Conservation (phyloP, 2,888 invertebrate species). For the Apamea monoglypha region DNA sequence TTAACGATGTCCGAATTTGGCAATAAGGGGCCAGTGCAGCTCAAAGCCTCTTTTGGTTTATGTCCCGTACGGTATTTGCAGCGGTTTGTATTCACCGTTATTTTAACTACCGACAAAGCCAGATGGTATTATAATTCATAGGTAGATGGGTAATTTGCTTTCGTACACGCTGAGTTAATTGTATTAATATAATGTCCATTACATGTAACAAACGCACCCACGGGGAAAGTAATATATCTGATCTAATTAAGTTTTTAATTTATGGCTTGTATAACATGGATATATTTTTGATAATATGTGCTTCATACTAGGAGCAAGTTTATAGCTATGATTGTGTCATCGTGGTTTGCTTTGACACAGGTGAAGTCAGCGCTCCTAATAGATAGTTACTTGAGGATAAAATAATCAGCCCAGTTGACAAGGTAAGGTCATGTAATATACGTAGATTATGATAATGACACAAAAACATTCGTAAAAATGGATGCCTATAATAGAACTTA, state of each 20-base stretch:
- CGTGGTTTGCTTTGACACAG: constrained; percentile 66
- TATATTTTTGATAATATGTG: constrained; percentile 17
- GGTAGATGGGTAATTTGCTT: constrained; percentile 61
- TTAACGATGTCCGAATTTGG: constrained; percentile 66
- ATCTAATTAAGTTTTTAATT: constrained; percentile 49
- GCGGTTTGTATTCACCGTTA: constrained; percentile 85
- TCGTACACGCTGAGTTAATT: constrained; percentile 36
- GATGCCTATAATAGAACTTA: constrained; percentile 12
- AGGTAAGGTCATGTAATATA: constrained; percentile 44
- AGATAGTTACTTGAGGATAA: constrained; percentile 64
- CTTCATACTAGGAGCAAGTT: constrained; percentile 26
- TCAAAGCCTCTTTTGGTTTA: constrained; percentile 80
- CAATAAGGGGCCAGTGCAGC: constrained; percentile 71
- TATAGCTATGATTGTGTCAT: constrained; percentile 57
- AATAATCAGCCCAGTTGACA: constrained; percentile 55
- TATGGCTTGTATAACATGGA: constrained; percentile 19
- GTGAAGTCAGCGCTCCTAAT: constrained; percentile 76
- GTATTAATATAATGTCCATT: constrained; percentile 50
- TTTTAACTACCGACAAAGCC: constrained; percentile 78
- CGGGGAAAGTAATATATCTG: constrained; percentile 30
- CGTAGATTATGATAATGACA: constrained; percentile 42
- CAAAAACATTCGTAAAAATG: neutral
- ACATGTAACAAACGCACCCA: constrained; percentile 28
- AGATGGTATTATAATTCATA: constrained; percentile 70
- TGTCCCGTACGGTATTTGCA: constrained; percentile 86